Conservation (phyloP, 2,888 invertebrate genomes). For the Cephus pulcher region DNA sequence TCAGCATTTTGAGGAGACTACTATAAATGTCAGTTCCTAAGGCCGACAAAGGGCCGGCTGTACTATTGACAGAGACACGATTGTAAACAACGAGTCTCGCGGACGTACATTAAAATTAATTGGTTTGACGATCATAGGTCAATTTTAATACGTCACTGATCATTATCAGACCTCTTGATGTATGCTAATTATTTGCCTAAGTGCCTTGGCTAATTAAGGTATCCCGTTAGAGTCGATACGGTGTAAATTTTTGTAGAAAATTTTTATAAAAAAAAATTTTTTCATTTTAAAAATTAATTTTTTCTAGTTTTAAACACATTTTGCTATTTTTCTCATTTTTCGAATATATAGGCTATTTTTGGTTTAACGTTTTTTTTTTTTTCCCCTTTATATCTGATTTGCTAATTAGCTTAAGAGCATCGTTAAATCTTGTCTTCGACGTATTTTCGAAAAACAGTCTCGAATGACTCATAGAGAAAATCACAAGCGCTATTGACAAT, state of each 20-base stretch:
- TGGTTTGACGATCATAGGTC: slow-evolving; percentile 9
- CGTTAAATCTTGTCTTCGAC: background rate
- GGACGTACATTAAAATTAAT: slow-evolving; percentile 23
- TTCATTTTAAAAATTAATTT: background rate
- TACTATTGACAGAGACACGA: slow-evolving; percentile 25
- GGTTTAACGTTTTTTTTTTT: background rate
- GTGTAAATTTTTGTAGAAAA: too few species aligned
- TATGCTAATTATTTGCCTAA: background rate
- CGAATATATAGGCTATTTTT: background rate
- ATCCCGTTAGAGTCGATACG: background rate
- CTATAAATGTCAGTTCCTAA: slow-evolving; percentile 26
- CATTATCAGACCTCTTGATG: background rate
- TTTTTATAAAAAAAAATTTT: too few species aligned
- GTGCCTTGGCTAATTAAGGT: background rate
- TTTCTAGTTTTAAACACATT: background rate
- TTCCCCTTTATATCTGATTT: background rate
- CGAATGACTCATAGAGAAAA: slow-evolving; percentile 13
- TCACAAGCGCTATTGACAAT: slow-evolving; percentile 6
- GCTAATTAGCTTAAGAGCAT: background rate
- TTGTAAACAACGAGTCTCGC: slow-evolving; percentile 30
- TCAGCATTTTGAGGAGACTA: slow-evolving; percentile 39
- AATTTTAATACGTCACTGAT: background rate
- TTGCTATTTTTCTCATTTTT: background rate
- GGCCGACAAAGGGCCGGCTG: slow-evolving; percentile 30
- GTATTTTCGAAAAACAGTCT: slow-evolving; percentile 8